These are phyloP conservation scores for Scaptomyza cyrtandrae DNA, from an alignment of 2,888 invertebrate species.

Conservation along the genomic window DNA sequence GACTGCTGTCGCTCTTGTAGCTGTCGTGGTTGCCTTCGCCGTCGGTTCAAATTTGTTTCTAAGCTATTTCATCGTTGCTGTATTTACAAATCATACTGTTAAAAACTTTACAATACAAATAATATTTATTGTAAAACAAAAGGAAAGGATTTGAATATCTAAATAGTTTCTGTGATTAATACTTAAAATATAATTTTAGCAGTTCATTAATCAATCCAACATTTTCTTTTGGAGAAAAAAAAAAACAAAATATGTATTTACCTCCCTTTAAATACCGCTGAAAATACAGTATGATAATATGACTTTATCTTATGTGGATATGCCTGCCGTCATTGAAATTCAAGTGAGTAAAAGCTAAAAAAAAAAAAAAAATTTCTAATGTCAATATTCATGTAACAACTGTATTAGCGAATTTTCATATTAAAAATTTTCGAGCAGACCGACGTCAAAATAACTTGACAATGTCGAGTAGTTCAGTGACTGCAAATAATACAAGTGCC, in stretches of 20 bases:
- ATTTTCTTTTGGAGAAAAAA: neutral
- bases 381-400: neutral
- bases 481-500: neutral
- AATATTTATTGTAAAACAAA: neutral
- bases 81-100: conserved; percentile 5
- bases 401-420: neutral
- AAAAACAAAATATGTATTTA: neutral
- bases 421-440: neutral
- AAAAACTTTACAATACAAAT: conserved; percentile 2
- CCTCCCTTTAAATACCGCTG: neutral
- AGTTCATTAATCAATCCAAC: neutral
- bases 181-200: neutral
- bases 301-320: conserved; percentile 91
- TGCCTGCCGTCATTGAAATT: conserved; percentile 91
- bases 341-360: conserved; percentile 86
- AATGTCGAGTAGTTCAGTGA: neutral
- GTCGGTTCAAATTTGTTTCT: conserved; percentile 55
- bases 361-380: too few relatives aligned
- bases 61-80: conserved; percentile 23
- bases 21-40: conserved; percentile 42
- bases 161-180: conserved; percentile 15
- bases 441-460: conserved; percentile 6
- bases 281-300: conserved; percentile 82
- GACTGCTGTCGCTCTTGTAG: conserved; percentile 51
- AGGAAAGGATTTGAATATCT: neutral